Evolutionary conservation across 2,113 vertebrate species (phyloP).

Genomic region (Mastomys coucha): DNA sequence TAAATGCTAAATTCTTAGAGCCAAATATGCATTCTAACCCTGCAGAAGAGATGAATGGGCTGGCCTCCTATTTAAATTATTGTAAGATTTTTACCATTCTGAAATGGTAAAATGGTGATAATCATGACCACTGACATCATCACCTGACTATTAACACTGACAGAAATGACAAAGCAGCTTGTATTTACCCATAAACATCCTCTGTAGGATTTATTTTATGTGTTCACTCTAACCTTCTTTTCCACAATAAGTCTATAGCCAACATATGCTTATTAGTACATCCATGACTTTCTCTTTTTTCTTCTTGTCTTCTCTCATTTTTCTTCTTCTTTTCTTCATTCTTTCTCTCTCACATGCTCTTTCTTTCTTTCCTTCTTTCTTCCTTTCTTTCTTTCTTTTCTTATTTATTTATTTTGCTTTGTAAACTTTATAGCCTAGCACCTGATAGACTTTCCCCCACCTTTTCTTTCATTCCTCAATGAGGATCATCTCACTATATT

Average conservation of each 20-base stretch:
- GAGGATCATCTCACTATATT: not conserved
- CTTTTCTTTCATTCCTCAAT: not conserved
- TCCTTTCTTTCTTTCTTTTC: not conserved
- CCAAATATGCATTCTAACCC: slow-evolving; percentile 84
- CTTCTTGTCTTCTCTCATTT: not conserved
- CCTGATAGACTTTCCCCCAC: not conserved
- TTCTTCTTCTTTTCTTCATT: too few species aligned
- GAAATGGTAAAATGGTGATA: slow-evolving; percentile 79
- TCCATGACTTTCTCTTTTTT: not conserved
- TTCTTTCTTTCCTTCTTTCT: not conserved
- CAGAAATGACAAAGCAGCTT: slow-evolving; percentile 60
- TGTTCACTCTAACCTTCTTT: not conserved
- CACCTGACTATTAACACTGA: not conserved
- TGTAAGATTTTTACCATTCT: slow-evolving; percentile 79
- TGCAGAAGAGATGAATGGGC: slow-evolving; percentile 84
- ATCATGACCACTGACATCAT: slow-evolving; percentile 62
- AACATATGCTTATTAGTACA: not conserved
- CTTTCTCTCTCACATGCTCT: fast-evolving
- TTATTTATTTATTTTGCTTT: not conserved
- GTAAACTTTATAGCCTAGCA: not conserved
- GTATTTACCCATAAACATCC: not conserved
- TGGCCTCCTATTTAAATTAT: slow-evolving; percentile 83
- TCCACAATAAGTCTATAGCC: not conserved
- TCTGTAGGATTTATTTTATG: slow-evolving; percentile 3
- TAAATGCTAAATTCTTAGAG: slow-evolving; percentile 87